phyloP scores from a whole-genome alignment of 2,113 vertebrate genomes.

The Peromyscus californicus region DNA sequence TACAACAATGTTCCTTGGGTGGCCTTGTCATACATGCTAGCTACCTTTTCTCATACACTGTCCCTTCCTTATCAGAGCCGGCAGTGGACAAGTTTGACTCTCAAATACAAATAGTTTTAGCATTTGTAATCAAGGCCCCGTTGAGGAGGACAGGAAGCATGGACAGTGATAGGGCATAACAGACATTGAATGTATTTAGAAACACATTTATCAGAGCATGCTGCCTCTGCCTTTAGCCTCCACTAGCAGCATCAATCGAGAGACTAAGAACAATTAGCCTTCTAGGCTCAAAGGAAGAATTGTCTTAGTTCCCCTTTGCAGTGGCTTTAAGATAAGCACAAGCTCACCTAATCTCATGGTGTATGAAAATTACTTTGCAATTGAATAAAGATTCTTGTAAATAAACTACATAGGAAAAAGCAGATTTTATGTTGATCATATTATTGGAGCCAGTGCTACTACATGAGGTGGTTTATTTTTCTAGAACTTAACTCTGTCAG shows the following conservation, averaged over 20 bases:
- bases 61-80: background rate
- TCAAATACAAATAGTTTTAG: background rate
- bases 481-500: background rate
- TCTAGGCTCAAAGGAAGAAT: background rate
- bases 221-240: background rate
- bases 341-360: background rate
- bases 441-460: background rate
- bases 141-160: background rate
- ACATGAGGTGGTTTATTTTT: background rate
- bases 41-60: too few relatives aligned
- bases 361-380: background rate
- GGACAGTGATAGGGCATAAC: background rate
- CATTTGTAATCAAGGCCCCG: background rate
- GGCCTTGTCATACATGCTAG: rapidly evolving
- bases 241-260: background rate
- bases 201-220: background rate
- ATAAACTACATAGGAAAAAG: background rate
- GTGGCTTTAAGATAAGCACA: background rate
- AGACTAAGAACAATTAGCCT: background rate
- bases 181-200: background rate
- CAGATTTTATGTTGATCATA: background rate
- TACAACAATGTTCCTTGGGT: background rate
- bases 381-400: background rate
- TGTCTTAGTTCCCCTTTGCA: background rate
- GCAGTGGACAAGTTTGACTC: background rate